These are phyloP conservation scores for Pseudorasbora parva DNA, from an alignment of 2,113 vertebrate species.

Conservation along the genomic window DNA sequence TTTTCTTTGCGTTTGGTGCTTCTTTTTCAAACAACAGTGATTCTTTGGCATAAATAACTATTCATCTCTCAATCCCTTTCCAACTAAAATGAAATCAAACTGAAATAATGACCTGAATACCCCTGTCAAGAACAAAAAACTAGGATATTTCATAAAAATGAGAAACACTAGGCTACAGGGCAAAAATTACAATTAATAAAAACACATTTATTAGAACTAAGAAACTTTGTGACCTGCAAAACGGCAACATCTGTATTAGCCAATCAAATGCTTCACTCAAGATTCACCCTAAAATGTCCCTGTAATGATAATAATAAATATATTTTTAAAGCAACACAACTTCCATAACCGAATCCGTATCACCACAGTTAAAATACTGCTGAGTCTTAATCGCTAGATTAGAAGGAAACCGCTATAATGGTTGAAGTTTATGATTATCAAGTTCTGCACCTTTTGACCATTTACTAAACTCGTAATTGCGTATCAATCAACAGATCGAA, in stretches of 20 bases:
- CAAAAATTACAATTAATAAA: conserved; percentile 8
- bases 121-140: not conserved
- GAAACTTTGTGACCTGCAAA: conserved; percentile 7
- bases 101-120: conserved; percentile 33
- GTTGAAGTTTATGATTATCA: conserved; percentile 15
- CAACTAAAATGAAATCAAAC: conserved; percentile 49
- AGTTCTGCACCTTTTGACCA: not conserved
- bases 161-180: conserved; percentile 6
- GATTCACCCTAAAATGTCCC: conserved; percentile 4
- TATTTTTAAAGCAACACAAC: not conserved
- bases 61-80: conserved; percentile 43
- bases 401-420: not conserved
- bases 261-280: conserved; percentile 13
- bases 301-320: conserved; percentile 14
- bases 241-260: not conserved
- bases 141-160: not conserved
- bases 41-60: conserved; percentile 77
- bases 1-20: not conserved
- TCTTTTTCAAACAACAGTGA: conserved; percentile 60
- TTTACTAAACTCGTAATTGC: not conserved
- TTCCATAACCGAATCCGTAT: not conserved
- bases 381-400: not conserved
- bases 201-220: conserved; percentile 4
- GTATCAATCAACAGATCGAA: not conserved
- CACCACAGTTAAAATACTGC: conserved; percentile 13